phyloP scores from a whole-genome alignment of 1,140 invertebrate genomes.

The Rhyzopertha dominica region DNA sequence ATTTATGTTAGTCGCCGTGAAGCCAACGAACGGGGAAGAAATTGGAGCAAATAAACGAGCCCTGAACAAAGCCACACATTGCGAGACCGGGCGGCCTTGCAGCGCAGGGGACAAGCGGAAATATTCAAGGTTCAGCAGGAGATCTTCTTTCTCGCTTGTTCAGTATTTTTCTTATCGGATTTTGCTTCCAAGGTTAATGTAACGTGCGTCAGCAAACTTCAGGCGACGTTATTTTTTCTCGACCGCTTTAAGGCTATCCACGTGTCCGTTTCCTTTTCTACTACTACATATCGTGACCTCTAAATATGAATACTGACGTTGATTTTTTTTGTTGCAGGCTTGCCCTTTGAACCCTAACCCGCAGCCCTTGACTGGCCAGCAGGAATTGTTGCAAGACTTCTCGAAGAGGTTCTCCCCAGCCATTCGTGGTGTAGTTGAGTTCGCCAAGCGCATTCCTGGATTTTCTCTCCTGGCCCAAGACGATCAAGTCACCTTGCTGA shows the following conservation, averaged over 20 bases:
- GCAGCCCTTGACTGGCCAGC: conserved; percentile 69
- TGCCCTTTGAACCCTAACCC: conserved; percentile 93
- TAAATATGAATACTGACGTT: conserved; percentile 7
- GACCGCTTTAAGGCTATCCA: neutral
- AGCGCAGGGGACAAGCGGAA: conserved; percentile 42
- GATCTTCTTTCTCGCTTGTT: conserved; percentile 25
- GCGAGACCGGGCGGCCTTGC: conserved; percentile 46
- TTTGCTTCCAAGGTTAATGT: conserved; percentile 22
- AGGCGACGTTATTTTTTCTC: conserved; percentile 15
- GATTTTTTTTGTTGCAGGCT: conserved; percentile 68
- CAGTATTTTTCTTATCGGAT: conserved; percentile 17
- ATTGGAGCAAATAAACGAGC: conserved; percentile 13
- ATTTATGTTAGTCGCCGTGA: conserved; percentile 4
- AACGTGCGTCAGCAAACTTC: conserved; percentile 23
- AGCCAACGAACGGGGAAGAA: conserved; percentile 7
- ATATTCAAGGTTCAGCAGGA: conserved; percentile 41
- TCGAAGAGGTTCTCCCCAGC: conserved; percentile 91
- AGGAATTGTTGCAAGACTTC: conserved; percentile 79
- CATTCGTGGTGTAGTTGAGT: conserved; percentile 95
- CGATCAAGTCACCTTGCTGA: conserved; percentile 94
- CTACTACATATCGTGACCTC: neutral
- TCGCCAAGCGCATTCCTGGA: conserved; percentile 94
- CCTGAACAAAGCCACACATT: conserved; percentile 20
- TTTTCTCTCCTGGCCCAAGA: conserved; percentile 92
- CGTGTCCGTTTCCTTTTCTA: neutral